Evolutionary conservation across 1,140 invertebrate genomes (phyloP), one percentile per base, ranked within the genome.

Genomic region (Pogonomyrmex barbatus): DNA sequence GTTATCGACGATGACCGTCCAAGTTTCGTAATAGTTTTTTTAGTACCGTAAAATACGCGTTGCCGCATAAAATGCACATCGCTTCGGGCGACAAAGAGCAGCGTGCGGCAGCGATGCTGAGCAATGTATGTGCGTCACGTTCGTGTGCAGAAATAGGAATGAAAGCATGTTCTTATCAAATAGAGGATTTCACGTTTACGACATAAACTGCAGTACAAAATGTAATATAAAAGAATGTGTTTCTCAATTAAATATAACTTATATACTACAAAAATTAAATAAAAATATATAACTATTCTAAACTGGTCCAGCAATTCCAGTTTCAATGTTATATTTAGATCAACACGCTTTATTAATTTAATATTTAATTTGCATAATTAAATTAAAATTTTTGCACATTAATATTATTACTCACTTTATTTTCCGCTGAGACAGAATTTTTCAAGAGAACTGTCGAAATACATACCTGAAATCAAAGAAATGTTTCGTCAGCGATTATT

Each of bases 381-480:
- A 70, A 70, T 60, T 36, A 30, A 45, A 52, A 45, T 12, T 39
- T 56, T 88, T 24, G 52, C 58, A 30, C 56, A 10, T 33, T 39
- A 65, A 6, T 24, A 67, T 14, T 52, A 52, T 65, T 78, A 79
- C 45, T 65, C 60, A 82, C 42, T 82, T 71, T 81, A n/a, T 68
- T 39, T 33, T 30, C 1, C 17, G 47, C n/a, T 30, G 17, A 47
- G 30, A 58, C 2, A 14, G 71, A 36, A 14, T 52, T 1, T 6
- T 63, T 84, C 54, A 17, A 52, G n/a, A 47, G 24, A 36, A 10
- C 10, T 47, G 12, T 24, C 4, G 50, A 30, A 14, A 39, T 87
- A 87, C 91, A 87, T 90, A 93, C 92, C 91, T 93, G 88, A 63
- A 93, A 92, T 88, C 92, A 91, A 75, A 85, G 24, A 67, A 68